Conservation (phyloP, 2,113 vertebrate species). For the Brienomyrus brachyistius region DNA sequence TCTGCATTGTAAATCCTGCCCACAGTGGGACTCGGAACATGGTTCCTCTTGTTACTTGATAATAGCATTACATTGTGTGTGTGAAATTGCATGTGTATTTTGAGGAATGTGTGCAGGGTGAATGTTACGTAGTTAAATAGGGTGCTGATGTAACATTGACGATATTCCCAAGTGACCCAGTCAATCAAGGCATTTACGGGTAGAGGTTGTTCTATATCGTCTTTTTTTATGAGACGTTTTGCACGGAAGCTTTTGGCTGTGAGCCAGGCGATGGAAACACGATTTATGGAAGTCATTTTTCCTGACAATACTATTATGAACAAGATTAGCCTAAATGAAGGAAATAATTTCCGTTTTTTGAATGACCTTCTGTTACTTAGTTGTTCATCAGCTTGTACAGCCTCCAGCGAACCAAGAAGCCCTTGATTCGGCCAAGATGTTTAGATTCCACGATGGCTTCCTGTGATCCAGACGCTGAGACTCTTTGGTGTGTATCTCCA, state of each 20-base stretch:
- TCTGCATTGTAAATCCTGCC: not conserved
- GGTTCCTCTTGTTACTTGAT: not conserved
- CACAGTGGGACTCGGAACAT: not conserved
- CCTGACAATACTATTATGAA: slow-evolving; percentile 1
- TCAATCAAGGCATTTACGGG: not conserved
- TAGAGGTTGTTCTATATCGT: not conserved
- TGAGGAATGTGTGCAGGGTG: not conserved
- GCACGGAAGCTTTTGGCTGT: not conserved
- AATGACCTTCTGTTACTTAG: not conserved
- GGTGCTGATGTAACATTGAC: not conserved
- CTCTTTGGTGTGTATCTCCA: not conserved
- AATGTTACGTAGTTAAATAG: not conserved
- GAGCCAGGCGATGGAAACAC: not conserved
- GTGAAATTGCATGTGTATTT: not conserved
- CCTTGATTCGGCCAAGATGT: not conserved
- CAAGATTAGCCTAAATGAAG: not conserved
- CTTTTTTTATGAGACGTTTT: not conserved
- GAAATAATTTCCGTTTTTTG: not conserved
- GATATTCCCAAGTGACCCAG: not conserved
- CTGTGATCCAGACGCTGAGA: not conserved
- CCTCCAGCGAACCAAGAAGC: not conserved
- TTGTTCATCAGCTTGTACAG: not conserved
- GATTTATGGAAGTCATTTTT: not conserved
- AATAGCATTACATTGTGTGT: not conserved
- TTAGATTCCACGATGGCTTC: not conserved